Conservation (phyloP, 2,113 vertebrate species). For the Hippocampus zosterae region DNA sequence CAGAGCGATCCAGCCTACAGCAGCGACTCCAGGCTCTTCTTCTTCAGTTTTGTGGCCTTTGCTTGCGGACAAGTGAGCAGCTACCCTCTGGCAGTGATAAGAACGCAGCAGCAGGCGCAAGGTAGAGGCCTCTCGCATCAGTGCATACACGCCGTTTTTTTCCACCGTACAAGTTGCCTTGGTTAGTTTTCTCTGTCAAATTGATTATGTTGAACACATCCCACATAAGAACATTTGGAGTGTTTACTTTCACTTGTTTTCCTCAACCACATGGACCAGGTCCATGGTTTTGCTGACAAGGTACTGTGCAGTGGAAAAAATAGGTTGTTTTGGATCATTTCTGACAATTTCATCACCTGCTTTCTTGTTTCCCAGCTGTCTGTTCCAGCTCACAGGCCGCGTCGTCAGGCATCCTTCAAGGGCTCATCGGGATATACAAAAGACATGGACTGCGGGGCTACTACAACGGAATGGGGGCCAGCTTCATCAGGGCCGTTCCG, state of each 20-base stretch:
- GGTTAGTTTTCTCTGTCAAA: background rate
- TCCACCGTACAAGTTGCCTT: background rate
- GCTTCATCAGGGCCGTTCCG: slow-evolving; percentile 68
- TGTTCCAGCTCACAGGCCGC: slow-evolving; percentile 37
- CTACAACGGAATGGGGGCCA: slow-evolving; percentile 72
- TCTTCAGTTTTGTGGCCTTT: slow-evolving; percentile 74
- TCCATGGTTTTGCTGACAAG: too few relatives aligned
- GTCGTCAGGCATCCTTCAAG: slow-evolving; percentile 39
- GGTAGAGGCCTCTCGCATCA: slow-evolving; percentile 37
- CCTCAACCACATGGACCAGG: too few relatives aligned
- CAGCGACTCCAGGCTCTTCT: slow-evolving; percentile 66
- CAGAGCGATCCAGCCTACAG: slow-evolving; percentile 58
- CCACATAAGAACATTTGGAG: too few relatives aligned
- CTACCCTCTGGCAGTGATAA: slow-evolving; percentile 71
- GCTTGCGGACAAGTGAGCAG: slow-evolving; percentile 69
- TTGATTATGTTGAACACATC: too few relatives aligned
- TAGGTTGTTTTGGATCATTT: background rate
- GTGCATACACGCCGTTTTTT: background rate
- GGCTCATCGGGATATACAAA: slow-evolving; percentile 62
- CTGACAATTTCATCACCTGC: slow-evolving; percentile 1
- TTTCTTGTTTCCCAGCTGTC: slow-evolving; percentile 61
- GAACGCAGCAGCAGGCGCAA: slow-evolving; percentile 72
- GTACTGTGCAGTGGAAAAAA: background rate
- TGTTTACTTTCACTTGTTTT: too few relatives aligned
- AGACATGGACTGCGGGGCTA: slow-evolving; percentile 64